Conservation (phyloP, 2,113 vertebrate genomes). For the Sitta europaea region DNA sequence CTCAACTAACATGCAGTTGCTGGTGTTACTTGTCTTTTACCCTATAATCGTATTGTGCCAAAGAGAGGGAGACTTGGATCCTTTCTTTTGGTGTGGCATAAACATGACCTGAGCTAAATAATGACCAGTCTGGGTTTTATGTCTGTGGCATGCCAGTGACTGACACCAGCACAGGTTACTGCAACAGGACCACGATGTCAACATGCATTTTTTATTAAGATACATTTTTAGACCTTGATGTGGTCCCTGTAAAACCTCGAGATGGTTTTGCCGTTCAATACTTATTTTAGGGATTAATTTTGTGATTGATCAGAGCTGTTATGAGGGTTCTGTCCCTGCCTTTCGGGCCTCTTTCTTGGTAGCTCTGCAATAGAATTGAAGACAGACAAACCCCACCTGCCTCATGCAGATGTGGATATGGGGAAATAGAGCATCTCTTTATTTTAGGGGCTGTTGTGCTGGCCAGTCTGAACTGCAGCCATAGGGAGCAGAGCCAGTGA, state of each 20-base stretch:
- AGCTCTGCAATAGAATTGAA: neutral
- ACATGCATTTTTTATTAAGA: neutral
- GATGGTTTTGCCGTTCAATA: neutral
- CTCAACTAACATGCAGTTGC: neutral
- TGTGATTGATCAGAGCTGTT: neutral
- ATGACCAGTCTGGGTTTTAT: neutral
- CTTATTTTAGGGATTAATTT: neutral
- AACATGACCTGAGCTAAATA: neutral
- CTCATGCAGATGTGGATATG: accelerated
- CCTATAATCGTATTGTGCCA: neutral
- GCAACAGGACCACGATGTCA: accelerated
- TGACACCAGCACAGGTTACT: neutral
- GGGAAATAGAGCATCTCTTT: neutral
- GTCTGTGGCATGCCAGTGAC: neutral
- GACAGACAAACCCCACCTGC: neutral
- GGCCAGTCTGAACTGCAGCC: neutral
- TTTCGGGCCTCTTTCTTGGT: neutral
- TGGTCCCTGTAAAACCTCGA: neutral
- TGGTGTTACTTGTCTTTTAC: neutral
- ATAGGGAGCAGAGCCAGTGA: neutral
- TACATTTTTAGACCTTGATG: neutral
- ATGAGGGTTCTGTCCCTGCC: neutral
- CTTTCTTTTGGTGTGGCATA: neutral
- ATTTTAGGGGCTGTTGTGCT: neutral
- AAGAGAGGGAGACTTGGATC: neutral